Evolutionary conservation across 2,888 invertebrate species (phyloP), one percentile per base, ranked within the genome.

Genomic region (Megaustenia siamemsis): DNA sequence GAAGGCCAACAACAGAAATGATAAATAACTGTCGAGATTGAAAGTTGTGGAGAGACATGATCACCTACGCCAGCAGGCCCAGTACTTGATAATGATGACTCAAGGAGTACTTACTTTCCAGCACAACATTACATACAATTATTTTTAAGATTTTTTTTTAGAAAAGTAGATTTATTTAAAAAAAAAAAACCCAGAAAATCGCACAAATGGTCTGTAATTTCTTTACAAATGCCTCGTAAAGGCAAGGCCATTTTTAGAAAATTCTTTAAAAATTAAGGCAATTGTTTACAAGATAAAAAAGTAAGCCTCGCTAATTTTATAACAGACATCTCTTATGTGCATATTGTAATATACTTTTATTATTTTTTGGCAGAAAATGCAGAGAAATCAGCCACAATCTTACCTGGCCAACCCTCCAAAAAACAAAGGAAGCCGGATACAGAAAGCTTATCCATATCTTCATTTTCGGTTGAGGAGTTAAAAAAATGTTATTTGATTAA

Each of bases 381-480:
- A 24, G 60, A 77, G 40, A 32, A 40, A 24, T 49, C 56, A 49
- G 35, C 35, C 6, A 21, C n/a, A 43, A 24, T 1, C 2, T 28
- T 12, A n/a, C 35, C 35, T 21, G 24, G n/a, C 18, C 53, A 40
- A n/a, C 77, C 24, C n/a, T 24, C n/a, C 15, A 45, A 43, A 38
- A 79, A 66, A 66, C 66, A 66, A 10, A 40, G 43, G 32, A 79
- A 32, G 10, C 32, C n/a, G 40, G 38, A 63, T 40, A n/a, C 15
- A 8, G 53, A n/a, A 28, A n/a, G 71, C 21, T 5, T 18, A 12
- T 53, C 53, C 24, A 18, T 49, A n/a, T 12, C 24, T 35, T 32
- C 69, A 4, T 45, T 49, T 0, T 79, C 79, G 28, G 18, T 45
- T 3, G 49, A 81, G 24, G 80, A 81, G 0, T 71, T 81, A 1